A percentile compares a stretch with the other conserved stretches of the same genome.
Conservation (phyloP, 2,888 invertebrate species). For the Amblyteles armatorius region DNA sequence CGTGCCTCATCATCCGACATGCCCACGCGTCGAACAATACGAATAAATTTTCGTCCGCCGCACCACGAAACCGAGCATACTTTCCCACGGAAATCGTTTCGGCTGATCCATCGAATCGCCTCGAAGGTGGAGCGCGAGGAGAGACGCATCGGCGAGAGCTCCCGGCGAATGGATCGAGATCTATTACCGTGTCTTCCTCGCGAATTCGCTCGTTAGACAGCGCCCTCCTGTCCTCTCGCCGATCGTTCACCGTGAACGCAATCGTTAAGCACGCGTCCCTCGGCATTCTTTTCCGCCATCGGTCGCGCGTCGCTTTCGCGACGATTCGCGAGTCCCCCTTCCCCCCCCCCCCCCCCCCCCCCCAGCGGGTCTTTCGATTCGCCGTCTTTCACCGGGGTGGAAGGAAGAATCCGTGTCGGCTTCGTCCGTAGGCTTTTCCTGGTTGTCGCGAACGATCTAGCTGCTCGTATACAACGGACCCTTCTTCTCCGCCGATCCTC, state of each 20-base stretch:
- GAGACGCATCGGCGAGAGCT: not conserved
- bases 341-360: not conserved
- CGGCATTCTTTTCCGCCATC: not conserved
- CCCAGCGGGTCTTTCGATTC: not conserved
- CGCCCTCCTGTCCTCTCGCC: constrained; percentile 11
- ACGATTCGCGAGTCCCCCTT: not conserved
- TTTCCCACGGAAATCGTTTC: constrained; percentile 13
- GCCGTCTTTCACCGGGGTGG: constrained; percentile 15
- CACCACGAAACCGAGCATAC: not conserved
- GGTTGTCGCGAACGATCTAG: constrained; percentile 62
- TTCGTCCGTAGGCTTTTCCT: constrained; percentile 62
- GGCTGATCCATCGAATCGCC: not conserved
- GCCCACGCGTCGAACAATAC: constrained; percentile 41
- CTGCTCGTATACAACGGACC: constrained; percentile 48
- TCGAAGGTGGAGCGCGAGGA: not conserved
- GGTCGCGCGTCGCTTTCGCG: constrained; percentile 10
- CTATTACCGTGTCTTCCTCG: constrained; percentile 55
- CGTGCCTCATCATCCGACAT: constrained; percentile 33
- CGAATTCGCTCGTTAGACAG: constrained; percentile 34
- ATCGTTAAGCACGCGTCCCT: constrained; percentile 45
- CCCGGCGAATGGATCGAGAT: constrained; percentile 1
- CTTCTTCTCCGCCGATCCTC: constrained; percentile 12
- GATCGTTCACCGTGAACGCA: constrained; percentile 40
- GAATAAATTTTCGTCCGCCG: constrained; percentile 32
- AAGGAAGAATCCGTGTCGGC: constrained; percentile 58